Conservation (phyloP, 2,888 invertebrate species). For the Lasioglossum pauxillum region DNA sequence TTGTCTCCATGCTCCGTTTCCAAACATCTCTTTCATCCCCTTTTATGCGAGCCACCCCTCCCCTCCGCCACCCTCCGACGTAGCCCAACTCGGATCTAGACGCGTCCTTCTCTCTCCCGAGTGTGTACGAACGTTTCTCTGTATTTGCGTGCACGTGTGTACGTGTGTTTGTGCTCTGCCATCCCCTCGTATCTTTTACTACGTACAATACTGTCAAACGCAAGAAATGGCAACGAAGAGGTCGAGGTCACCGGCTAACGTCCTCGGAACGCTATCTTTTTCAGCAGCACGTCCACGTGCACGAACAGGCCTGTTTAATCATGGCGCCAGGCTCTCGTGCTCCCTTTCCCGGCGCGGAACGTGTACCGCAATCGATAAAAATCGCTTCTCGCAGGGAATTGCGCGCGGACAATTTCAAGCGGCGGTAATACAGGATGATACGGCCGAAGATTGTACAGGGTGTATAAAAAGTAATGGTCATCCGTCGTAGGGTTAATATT, state of each 20-base stretch:
- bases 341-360: not conserved
- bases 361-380: not conserved
- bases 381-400: not conserved
- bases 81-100: not conserved
- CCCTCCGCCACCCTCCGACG: not conserved
- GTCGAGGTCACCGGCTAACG: slow-evolving; percentile 12
- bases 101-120: not conserved
- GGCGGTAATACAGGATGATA: not conserved
- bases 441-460: too few species aligned
- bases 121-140: not conserved
- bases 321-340: not conserved
- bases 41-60: not conserved
- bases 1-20: slow-evolving; percentile 32
- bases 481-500: too few species aligned
- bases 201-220: slow-evolving; percentile 30
- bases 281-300: slow-evolving; percentile 3
- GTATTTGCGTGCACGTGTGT: not conserved
- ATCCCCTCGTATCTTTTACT: slow-evolving; percentile 24
- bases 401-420: not conserved
- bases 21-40: slow-evolving; percentile 24
- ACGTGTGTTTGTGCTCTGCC: not conserved
- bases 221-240: slow-evolving; percentile 17
- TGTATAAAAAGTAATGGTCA: too few species aligned
- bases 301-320: not conserved
- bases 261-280: not conserved